Conservation (phyloP, 2,113 vertebrate genomes). For the Nibea albiflora region DNA sequence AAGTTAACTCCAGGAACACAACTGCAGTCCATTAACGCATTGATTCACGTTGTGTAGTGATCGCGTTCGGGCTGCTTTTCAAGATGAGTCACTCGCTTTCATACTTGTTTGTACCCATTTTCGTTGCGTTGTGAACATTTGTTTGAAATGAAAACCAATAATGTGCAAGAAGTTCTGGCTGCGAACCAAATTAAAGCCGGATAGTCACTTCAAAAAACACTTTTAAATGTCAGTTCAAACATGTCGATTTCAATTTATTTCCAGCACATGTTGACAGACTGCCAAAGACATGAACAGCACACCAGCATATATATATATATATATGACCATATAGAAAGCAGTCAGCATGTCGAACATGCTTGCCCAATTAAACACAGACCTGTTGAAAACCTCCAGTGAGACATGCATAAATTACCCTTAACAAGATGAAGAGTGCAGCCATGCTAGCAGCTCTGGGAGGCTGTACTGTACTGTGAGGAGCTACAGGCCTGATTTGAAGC, state of each 20-base stretch:
- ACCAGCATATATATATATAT: neutral
- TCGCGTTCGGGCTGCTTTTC: too few relatives aligned
- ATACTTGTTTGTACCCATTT: neutral
- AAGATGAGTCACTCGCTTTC: neutral
- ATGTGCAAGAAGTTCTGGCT: neutral
- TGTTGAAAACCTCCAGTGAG: too few relatives aligned
- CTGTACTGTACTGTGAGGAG: too few relatives aligned
- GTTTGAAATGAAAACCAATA: too few relatives aligned
- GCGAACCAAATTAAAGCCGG: too few relatives aligned
- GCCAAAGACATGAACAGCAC: neutral
- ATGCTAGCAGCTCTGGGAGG: too few relatives aligned
- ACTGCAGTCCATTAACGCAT: neutral
- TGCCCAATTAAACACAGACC: too few relatives aligned
- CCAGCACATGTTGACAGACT: neutral
- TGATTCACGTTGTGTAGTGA: neutral
- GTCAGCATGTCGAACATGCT: too few relatives aligned
- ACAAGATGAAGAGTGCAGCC: too few relatives aligned
- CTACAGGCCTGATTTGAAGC: too few relatives aligned
- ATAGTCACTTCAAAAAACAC: neutral
- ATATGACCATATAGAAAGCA: too few relatives aligned
- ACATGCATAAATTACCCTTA: too few relatives aligned
- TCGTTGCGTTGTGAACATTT: neutral
- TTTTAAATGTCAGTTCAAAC: neutral
- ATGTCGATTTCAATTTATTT: neutral
- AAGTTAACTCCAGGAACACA: slow-evolving; percentile 11